Evolutionary conservation across 2,797 vertebrate genomes (phyloP), one percentile per base, ranked within the genome.

Genomic region (Simalia tracyae): DNA sequence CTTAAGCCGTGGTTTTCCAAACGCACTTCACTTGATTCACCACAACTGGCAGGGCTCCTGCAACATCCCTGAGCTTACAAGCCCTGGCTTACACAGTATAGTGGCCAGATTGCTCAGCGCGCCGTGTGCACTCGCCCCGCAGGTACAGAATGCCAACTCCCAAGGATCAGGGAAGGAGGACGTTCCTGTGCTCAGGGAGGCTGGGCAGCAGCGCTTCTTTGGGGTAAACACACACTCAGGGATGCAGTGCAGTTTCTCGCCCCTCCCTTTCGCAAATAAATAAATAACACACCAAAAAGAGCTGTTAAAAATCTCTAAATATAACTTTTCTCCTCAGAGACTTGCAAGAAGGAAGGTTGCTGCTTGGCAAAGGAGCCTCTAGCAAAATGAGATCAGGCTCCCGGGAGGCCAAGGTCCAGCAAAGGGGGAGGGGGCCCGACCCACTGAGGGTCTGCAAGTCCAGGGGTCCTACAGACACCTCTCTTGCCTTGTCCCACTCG

Each of bases 231-330:
- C 22, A 19, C 5, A 84, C 72, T 1, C 6, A 50, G 4, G 11
- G 85, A 61, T 12, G 42, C 89, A 59, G 54, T 59, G 81, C 8
- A n/a, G 50, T n/a, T 89, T 36, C 19, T 66, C 22, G 22, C 61
- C 54, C 64, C 46, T 36, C 57, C 15, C 22, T 9, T 59, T 10
- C 17, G 28, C 9, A 19, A 11, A n/a, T 57, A 19, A 24, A 84
- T n/a, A 76, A 63, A 59, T 0, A 31, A 31, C 56, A 76, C 86
- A 85, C 57, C 46, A 2, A 89, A 89, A 89, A 76, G 24, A 63
- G 87, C 92, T 93, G 87, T 64, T 92, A 64, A 81, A 84, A 84
- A 64, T 10, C 24, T 54, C 92, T 92, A 92, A 60, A 90, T 81
- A 92, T 92, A 90, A 60, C 57, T 87, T 85, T 92, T 64, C 56